Conservation (phyloP, 2,888 invertebrate genomes). For the Cheilosia pagana region DNA sequence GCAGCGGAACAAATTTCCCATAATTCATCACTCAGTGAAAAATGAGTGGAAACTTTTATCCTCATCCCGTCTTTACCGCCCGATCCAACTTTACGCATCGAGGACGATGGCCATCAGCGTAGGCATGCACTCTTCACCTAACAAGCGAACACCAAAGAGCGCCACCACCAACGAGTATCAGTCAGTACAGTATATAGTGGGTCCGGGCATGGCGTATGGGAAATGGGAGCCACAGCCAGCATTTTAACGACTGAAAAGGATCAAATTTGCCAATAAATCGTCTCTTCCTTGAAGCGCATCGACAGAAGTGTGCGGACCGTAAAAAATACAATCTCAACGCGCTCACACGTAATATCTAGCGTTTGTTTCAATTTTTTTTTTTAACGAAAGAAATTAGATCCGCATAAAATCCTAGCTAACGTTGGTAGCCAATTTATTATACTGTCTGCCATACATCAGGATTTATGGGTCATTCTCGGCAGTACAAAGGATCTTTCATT, state of each 20-base stretch:
- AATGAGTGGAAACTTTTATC: constrained; percentile 64
- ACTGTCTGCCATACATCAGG: constrained; percentile 71
- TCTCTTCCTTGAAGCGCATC: constrained; percentile 49
- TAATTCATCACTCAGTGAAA: constrained; percentile 70
- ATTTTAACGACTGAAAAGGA: constrained; percentile 72
- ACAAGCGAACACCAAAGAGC: constrained; percentile 41
- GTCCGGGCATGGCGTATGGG: too few relatives aligned
- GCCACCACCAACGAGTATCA: constrained; percentile 10
- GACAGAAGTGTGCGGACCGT: constrained; percentile 51
- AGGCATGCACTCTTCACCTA: constrained; percentile 60
- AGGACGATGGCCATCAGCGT: constrained; percentile 28
- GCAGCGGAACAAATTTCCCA: constrained; percentile 61
- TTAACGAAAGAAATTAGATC: constrained; percentile 70
- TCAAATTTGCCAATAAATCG: constrained; percentile 73
- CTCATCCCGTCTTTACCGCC: neutral
- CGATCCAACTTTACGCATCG: constrained; percentile 37
- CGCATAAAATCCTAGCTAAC: constrained; percentile 63
- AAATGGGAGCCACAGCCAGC: constrained; percentile 27
- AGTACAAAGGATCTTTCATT: constrained; percentile 58
- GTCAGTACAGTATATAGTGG: too few relatives aligned
- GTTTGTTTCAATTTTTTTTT: constrained; percentile 24
- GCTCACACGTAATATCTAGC: constrained; percentile 15
- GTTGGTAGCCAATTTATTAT: constrained; percentile 67
- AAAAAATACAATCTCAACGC: constrained; percentile 19
- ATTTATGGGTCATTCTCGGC: constrained; percentile 69